A percentile compares a stretch with the other conserved stretches of the same genome.
phyloP scores from a whole-genome alignment of 2,797 vertebrate species.

The Pseudochirops corinnae region DNA sequence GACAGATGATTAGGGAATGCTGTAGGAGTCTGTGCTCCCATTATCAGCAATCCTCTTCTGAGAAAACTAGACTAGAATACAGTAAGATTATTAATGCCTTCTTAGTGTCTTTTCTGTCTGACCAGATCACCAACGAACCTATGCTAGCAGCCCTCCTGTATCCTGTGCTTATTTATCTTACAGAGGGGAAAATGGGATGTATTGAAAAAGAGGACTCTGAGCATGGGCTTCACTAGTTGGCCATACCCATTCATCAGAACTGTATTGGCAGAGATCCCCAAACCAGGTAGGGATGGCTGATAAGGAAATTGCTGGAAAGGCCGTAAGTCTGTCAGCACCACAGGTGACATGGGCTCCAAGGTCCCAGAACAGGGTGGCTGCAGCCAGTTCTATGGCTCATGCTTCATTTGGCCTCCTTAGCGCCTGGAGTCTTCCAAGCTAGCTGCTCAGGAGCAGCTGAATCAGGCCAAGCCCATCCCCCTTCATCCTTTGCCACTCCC shows the following conservation, averaged over 20 bases:
- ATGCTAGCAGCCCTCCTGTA: no score
- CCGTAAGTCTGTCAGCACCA: background rate
- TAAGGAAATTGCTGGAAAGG: conserved; percentile 63
- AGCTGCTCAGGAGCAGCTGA: background rate
- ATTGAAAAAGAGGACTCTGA: background rate
- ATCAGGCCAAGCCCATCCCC: background rate
- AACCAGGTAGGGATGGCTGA: conserved; percentile 46
- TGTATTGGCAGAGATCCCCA: conserved; percentile 49
- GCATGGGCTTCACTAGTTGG: background rate
- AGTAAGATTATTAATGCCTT: no score
- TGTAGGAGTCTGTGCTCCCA: no score
- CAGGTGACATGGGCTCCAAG: background rate
- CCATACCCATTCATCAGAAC: background rate
- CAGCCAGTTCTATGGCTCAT: background rate
- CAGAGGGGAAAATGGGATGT: background rate
- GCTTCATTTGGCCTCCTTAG: no score
- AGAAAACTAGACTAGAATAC: no score
- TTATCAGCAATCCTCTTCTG: no score
- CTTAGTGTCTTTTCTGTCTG: no score
- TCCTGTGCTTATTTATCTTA: no score
- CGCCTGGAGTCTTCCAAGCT: no score
- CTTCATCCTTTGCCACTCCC: background rate
- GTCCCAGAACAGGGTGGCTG: background rate
- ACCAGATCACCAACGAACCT: no score
- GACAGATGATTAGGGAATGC: no score